These are phyloP conservation scores for Drosophila navojoa DNA, from an alignment of 1,140 invertebrate genomes.

Conservation along the genomic window DNA sequence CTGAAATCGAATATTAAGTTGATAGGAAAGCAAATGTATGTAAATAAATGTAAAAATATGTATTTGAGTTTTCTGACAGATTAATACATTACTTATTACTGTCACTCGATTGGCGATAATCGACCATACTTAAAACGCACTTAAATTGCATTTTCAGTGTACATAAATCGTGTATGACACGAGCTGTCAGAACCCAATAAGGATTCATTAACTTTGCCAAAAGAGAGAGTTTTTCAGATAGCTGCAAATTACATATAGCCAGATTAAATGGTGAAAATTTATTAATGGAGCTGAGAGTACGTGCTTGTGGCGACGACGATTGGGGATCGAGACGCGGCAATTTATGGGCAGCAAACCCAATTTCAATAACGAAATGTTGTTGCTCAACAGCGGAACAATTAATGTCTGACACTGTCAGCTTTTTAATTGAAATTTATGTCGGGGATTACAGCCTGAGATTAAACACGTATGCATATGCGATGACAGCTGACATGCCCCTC, in stretches of 20 bases:
- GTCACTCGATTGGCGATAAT: background rate
- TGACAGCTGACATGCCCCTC: background rate
- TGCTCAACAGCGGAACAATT: constrained; percentile 6
- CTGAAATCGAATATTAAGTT: background rate
- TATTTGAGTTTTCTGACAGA: too few relatives aligned
- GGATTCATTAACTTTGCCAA: constrained; percentile 13
- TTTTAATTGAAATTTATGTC: constrained; percentile 30
- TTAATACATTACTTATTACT: background rate
- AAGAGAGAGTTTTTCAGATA: constrained; percentile 7
- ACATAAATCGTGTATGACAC: constrained; percentile 7
- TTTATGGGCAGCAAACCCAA: constrained; percentile 10
- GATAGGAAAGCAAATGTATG: too few relatives aligned
- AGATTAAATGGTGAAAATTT: constrained; percentile 2
- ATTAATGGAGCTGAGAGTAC: constrained; percentile 13
- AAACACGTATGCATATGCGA: background rate
- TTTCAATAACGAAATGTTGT: constrained; percentile 14
- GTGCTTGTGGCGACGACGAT: constrained; percentile 5
- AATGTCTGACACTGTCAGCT: constrained; percentile 14
- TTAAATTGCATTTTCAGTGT: constrained; percentile 10
- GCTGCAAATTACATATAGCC: background rate
- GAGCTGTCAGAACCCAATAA: constrained; percentile 15
- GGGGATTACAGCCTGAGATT: constrained; percentile 3
- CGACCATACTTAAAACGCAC: constrained; percentile 2
- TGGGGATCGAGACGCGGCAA: constrained; percentile 1
- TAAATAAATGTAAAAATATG: too few relatives aligned